phyloP scores from a whole-genome alignment of 2,797 vertebrate species.

The Sylvia borin region DNA sequence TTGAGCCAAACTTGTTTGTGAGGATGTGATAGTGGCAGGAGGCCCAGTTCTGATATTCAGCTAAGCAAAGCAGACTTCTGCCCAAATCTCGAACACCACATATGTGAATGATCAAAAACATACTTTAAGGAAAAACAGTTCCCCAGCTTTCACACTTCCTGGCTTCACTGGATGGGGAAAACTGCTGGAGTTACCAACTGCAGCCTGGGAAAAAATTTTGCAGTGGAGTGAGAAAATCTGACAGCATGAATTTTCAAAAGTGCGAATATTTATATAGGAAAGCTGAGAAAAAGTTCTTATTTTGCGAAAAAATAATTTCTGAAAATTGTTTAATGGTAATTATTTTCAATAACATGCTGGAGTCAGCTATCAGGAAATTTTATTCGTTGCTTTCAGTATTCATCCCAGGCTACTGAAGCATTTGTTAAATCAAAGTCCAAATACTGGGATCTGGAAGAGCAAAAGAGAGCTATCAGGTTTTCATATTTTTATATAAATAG shows the following conservation, averaged over 20 bases:
- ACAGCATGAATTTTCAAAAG: not conserved
- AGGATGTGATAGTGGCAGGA: not conserved
- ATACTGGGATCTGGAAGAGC: not conserved
- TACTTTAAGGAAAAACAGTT: slow-evolving; percentile 25
- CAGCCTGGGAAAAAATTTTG: not conserved
- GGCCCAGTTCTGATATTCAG: not conserved
- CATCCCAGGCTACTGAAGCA: not conserved
- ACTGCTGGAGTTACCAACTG: slow-evolving; percentile 2
- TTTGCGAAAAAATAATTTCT: not conserved
- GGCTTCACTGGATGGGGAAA: slow-evolving; percentile 1
- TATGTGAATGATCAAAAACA: slow-evolving; percentile 19
- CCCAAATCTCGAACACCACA: not conserved
- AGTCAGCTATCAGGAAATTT: not conserved
- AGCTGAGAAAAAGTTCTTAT: not conserved
- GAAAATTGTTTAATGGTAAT: not conserved
- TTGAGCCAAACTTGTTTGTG: not conserved
- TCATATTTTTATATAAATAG: not conserved
- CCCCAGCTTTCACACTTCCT: not conserved
- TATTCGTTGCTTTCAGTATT: not conserved
- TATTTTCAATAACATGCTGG: not conserved
- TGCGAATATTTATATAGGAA: not conserved
- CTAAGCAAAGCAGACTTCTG: slow-evolving; percentile 7
- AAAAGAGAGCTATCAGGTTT: not conserved
- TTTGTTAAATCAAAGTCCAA: not conserved
- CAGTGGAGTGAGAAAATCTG: not conserved